Evolutionary conservation across 1,140 invertebrate species (phyloP).

Genomic region (Babylonia areolata): DNA sequence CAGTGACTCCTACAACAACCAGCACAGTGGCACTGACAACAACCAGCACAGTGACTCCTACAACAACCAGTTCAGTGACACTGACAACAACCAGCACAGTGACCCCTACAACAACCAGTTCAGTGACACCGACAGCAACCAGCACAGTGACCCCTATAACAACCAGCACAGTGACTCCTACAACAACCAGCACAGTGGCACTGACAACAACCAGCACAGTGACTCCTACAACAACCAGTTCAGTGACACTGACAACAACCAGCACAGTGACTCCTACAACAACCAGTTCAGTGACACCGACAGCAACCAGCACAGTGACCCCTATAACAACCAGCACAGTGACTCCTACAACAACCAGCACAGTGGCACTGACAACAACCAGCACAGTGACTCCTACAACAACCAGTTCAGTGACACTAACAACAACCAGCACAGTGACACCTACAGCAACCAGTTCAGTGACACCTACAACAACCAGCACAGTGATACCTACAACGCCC

Average conservation of each 20-base stretch:
- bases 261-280: background rate
- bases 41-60: background rate
- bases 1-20: too few relatives aligned
- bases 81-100: background rate
- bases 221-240: background rate
- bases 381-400: too few relatives aligned
- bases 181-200: too few relatives aligned
- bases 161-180: too few relatives aligned
- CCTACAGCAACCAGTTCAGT: background rate
- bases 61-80: background rate
- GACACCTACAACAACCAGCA: background rate
- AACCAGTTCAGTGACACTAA: too few relatives aligned
- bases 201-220: too few relatives aligned
- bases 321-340: background rate
- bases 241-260: background rate
- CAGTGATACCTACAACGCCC: background rate
- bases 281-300: background rate
- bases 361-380: too few relatives aligned
- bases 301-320: background rate
- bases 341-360: background rate
- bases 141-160: too few relatives aligned
- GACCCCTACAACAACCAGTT: background rate
- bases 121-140: background rate
- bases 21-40: background rate
- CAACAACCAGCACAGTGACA: too few relatives aligned